Conservation (phyloP, 1,140 invertebrate species). For the Atta texana region DNA sequence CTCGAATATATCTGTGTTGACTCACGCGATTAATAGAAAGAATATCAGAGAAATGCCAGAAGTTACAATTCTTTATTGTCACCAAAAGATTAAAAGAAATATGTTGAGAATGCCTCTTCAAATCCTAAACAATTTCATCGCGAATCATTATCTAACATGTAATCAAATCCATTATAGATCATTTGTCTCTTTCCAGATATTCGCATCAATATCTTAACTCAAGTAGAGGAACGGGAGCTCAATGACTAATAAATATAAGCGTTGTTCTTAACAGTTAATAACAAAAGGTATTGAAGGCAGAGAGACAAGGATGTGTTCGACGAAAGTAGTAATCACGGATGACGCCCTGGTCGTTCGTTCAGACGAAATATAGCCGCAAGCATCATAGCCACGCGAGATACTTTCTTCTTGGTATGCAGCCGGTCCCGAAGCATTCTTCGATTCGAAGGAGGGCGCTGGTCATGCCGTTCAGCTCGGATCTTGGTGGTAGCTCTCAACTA, state of each 20-base stretch:
- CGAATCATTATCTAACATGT: slow-evolving; percentile 17
- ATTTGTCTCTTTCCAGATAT: not conserved
- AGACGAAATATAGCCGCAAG: slow-evolving; percentile 35
- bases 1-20: not conserved
- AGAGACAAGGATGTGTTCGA: not conserved
- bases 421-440: slow-evolving; percentile 46
- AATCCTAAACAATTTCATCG: not conserved
- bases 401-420: slow-evolving; percentile 65
- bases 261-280: slow-evolving; percentile 40
- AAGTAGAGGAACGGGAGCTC: not conserved
- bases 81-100: not conserved
- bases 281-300: not conserved
- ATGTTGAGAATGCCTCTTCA: not conserved
- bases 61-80: not conserved
- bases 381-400: slow-evolving; percentile 27
- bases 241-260: not conserved
- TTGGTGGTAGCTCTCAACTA: slow-evolving; percentile 70
- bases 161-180: slow-evolving; percentile 31
- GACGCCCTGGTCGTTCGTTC: slow-evolving; percentile 42
- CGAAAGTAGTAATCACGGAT: slow-evolving; percentile 57
- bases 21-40: not conserved
- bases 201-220: not conserved
- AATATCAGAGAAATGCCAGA: not conserved
- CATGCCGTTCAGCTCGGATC: slow-evolving; percentile 20
- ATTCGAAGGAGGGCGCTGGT: slow-evolving; percentile 50